Percentiles rank a stretch among this genome's conserved stretches.
These are phyloP conservation scores for Amphipoea lucens DNA, from an alignment of 2,888 invertebrate species.

Conservation along the genomic window DNA sequence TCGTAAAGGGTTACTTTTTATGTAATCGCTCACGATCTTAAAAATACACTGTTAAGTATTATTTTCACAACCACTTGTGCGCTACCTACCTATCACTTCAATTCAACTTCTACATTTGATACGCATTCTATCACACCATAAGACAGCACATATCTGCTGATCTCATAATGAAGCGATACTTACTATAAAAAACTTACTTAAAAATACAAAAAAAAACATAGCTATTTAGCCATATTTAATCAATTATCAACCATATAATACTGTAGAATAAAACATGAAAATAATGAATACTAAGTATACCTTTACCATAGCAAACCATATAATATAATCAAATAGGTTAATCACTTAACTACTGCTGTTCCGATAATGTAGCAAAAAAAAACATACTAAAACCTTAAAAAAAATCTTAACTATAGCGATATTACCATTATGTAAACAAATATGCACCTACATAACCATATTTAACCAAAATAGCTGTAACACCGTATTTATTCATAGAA, in stretches of 20 bases:
- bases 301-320: not conserved
- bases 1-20: not conserved
- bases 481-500: not conserved
- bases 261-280: not conserved
- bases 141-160: not conserved
- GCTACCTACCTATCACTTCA: not conserved
- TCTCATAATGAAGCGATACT: not conserved
- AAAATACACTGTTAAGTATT: not conserved
- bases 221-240: not conserved
- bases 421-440: not conserved
- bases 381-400: not conserved
- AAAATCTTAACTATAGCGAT: not conserved
- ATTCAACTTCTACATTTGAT: not conserved
- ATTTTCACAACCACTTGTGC: not conserved
- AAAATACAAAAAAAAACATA: not conserved
- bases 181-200: not conserved
- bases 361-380: not conserved
- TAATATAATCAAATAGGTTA: not conserved
- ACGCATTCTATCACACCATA: not conserved
- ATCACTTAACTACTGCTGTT: not conserved
- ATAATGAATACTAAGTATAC: not conserved
- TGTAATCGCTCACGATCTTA: not conserved
- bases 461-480: slow-evolving; percentile 11
- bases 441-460: not conserved
- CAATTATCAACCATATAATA: not conserved